Evolutionary conservation across 2,113 vertebrate genomes (phyloP).

Genomic region (Fulica atra): DNA sequence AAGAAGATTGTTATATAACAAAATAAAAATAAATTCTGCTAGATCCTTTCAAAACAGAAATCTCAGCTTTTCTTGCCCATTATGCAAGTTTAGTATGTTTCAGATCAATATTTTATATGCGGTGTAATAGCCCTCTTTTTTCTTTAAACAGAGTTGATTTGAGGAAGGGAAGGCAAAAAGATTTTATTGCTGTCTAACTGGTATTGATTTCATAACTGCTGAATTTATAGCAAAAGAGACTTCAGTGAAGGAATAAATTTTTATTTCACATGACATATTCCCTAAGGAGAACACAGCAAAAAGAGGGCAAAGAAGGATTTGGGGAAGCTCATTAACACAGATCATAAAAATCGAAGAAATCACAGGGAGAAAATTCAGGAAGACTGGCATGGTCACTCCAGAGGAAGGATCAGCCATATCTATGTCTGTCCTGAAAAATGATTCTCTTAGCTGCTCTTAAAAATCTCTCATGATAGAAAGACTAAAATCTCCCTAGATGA

Average conservation of each 20-base stretch:
- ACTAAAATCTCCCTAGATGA: not conserved
- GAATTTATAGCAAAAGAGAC: slow-evolving; percentile 29
- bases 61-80: not conserved
- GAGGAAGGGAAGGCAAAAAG: slow-evolving; percentile 8
- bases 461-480: not conserved
- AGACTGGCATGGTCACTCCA: not conserved
- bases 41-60: slow-evolving; percentile 11
- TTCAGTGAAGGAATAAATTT: slow-evolving; percentile 15
- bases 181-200: slow-evolving; percentile 41
- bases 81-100: not conserved
- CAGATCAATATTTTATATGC: slow-evolving; percentile 54
- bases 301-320: slow-evolving; percentile 10
- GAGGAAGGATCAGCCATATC: not conserved
- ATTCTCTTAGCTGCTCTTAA: not conserved
- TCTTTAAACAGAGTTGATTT: slow-evolving; percentile 4
- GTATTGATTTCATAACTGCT: slow-evolving; percentile 61
- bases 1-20: not conserved
- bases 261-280: slow-evolving; percentile 8
- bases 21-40: slow-evolving; percentile 14
- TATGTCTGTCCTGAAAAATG: not conserved
- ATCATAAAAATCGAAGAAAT: slow-evolving; percentile 5
- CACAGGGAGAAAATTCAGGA: not conserved
- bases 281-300: not conserved
- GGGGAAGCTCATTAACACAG: not conserved
- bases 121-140: slow-evolving; percentile 15